Conservation (phyloP, 2,797 vertebrate species). For the Phoebastria nigripes region DNA sequence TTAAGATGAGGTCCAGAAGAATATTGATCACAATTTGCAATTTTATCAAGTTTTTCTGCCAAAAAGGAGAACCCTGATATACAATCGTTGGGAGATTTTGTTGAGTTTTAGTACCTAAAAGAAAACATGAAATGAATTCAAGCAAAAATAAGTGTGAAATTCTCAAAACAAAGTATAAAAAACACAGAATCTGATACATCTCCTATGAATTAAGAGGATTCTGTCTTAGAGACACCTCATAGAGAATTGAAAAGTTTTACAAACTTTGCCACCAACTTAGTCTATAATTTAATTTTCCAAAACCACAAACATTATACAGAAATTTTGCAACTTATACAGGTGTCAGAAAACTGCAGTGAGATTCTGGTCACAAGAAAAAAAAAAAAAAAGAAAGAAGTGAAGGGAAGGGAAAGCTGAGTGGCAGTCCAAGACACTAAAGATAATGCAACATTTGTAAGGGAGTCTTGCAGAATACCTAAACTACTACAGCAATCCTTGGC, state of each 20-base stretch:
- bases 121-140: background rate
- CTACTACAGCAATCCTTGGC: background rate
- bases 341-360: background rate
- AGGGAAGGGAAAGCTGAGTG: background rate
- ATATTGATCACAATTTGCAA: background rate
- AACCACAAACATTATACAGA: background rate
- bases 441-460: background rate
- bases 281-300: background rate
- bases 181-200: background rate
- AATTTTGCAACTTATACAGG: background rate
- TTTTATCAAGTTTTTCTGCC: background rate
- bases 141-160: background rate
- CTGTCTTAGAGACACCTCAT: background rate
- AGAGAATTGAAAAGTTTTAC: background rate
- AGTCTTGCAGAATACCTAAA: background rate
- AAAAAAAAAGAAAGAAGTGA: background rate
- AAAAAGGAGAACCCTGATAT: background rate
- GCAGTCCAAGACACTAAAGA: background rate
- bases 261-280: background rate
- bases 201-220: background rate
- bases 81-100: background rate
- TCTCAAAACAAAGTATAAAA: background rate
- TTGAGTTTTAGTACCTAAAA: background rate
- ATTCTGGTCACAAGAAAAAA: background rate
- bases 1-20: background rate